Evolutionary conservation across 2,888 invertebrate genomes (phyloP), one percentile per base, ranked within the genome.

Genomic region (Bellardia pandia): DNA sequence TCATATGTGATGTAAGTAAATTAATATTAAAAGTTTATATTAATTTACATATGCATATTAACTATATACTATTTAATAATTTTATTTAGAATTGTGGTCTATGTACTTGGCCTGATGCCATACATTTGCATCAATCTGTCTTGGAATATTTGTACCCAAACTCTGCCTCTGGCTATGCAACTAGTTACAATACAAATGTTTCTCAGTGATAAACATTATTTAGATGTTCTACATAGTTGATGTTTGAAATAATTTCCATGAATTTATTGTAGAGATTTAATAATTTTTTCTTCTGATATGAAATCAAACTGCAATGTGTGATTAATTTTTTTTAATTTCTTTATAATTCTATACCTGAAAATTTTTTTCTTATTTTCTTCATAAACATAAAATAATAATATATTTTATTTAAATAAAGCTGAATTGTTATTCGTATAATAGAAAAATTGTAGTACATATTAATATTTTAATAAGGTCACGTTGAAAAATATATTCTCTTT

Each of bases 1-100:
- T 88, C 62, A 90, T 90, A 88, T 90, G 90, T 89, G 89, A 90
- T 89, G 90, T 90, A 85, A 88, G 90, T 85, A n/a, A 45, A 56
- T 16, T 11, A 5, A 33, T 16, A 13, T 2, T 23, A 14, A 23
- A 23, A 23, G 23, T 23, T 23, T 23, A 13, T 5, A 58, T 16
- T 23, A 23, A 23, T 56, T 56, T 23, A 23, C 8, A 8, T 16
- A 6, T 66, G 4, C 9, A 64, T 2, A 42, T 6, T 37, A 5
- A 0, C 6, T 33, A 4, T 33, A 33, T 37, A 37, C 6, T 2
- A 62, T 58, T 58, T 58, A 40, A 62, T n/a, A n/a, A 62, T 8
- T 40, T 62, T 37, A 2, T 62, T 40, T 37, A 90, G 90, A 89
- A 86, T 64, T 90, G 90, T 80, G 90, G 90, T 58, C 74, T 74